phyloP scores from a whole-genome alignment of 2,888 invertebrate species.

The Cataglyphis livida region DNA sequence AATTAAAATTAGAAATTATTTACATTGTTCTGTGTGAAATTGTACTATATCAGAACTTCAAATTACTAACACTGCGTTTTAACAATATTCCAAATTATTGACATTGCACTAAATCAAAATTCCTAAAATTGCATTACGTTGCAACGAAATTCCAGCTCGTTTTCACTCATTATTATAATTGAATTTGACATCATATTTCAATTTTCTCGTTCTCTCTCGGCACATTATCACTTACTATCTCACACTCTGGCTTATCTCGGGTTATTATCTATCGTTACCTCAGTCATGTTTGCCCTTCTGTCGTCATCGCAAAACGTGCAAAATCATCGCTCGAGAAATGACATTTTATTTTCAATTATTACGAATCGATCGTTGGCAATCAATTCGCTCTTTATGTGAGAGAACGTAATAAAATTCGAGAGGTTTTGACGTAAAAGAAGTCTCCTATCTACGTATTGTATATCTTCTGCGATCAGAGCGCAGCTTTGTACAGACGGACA shows the following conservation, averaged over 20 bases:
- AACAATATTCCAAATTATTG: background rate
- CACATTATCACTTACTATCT: background rate
- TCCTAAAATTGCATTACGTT: background rate
- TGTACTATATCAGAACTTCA: background rate
- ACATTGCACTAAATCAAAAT: constrained; percentile 17
- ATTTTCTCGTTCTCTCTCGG: background rate
- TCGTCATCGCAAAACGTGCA: constrained; percentile 10
- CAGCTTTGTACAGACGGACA: constrained; percentile 58
- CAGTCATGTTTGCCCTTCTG: constrained; percentile 3
- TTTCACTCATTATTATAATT: background rate
- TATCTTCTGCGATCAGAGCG: constrained; percentile 42
- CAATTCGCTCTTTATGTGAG: constrained; percentile 44
- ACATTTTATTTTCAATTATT: background rate
- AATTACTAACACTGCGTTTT: background rate
- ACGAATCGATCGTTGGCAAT: constrained; percentile 20
- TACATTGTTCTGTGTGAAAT: background rate
- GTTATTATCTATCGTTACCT: background rate
- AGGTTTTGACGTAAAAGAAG: constrained; percentile 40
- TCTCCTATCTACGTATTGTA: constrained; percentile 60
- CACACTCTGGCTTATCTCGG: constrained; percentile 23
- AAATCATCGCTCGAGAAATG: background rate
- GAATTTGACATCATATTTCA: background rate
- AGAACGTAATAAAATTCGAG: constrained; percentile 56
- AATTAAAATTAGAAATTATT: constrained; percentile 21
- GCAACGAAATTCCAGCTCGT: constrained; percentile 19